Percentiles rank a stretch among this genome's conserved stretches.
Evolutionary conservation across 2,888 invertebrate species (phyloP).

Genomic region (Xylophagus ater): DNA sequence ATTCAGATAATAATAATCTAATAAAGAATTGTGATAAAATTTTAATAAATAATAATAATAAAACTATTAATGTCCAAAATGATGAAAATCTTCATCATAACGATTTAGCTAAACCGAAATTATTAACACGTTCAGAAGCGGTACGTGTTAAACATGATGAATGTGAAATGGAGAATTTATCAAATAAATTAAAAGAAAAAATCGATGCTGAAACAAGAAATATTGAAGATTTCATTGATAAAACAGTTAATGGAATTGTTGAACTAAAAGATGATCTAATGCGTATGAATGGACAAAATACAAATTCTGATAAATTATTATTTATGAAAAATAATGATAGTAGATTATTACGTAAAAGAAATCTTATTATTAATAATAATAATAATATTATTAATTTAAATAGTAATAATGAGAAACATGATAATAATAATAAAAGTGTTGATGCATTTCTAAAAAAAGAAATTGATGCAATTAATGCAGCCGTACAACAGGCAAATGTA

Average conservation of each 20-base stretch:
- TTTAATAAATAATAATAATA: conserved; percentile 5
- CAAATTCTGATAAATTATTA: conserved; percentile 22
- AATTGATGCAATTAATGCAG: conserved; percentile 38
- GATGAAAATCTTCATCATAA: not conserved
- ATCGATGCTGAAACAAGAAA: conserved; percentile 38
- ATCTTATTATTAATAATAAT: conserved; percentile 20
- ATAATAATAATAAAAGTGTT: conserved; percentile 18
- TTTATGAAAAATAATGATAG: conserved; percentile 23
- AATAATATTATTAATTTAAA: conserved; percentile 17
- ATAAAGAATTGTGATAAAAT: conserved; percentile 1
- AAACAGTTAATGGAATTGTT: conserved; percentile 39
- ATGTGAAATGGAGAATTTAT: conserved; percentile 38
- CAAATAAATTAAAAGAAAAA: conserved; percentile 36
- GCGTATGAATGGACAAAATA: conserved; percentile 30
- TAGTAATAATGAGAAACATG: conserved; percentile 11
- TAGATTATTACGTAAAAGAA: conserved; percentile 36
- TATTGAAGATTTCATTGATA: conserved; percentile 41
- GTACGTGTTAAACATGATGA: conserved; percentile 36
- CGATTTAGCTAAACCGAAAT: conserved; percentile 6
- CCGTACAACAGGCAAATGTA: conserved; percentile 38
- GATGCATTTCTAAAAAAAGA: conserved; percentile 36
- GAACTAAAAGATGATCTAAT: conserved; percentile 39
- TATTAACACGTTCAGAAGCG: conserved; percentile 29
- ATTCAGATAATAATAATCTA: conserved; percentile 1
- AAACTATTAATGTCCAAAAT: conserved; percentile 2